Percentiles rank a stretch among this genome's conserved stretches.
These are phyloP conservation scores for Xenops minutus DNA, from an alignment of 2,797 vertebrate genomes.

Conservation along the genomic window DNA sequence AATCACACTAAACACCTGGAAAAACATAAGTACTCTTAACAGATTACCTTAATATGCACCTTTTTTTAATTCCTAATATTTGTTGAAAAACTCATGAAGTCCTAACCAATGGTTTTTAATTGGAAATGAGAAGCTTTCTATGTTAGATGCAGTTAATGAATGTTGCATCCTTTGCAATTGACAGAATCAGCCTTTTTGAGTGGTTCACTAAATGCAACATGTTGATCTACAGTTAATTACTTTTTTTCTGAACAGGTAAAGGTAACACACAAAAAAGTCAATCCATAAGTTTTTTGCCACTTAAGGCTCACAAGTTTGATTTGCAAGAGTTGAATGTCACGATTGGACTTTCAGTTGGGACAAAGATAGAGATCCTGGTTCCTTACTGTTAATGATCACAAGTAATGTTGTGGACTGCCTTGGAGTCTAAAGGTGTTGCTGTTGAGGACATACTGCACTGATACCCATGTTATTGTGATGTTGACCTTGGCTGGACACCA, in stretches of 20 bases:
- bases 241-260: background rate
- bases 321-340: background rate
- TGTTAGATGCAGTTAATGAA: background rate
- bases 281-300: background rate
- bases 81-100: constrained; percentile 41
- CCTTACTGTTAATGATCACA: background rate
- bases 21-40: constrained; percentile 57
- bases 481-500: background rate
- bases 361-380: background rate
- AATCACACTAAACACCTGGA: constrained; percentile 68
- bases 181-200: background rate
- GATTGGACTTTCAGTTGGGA: background rate
- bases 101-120: background rate
- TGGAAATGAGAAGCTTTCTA: background rate
- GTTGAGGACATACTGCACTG: too few relatives aligned
- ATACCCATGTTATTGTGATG: rapidly evolving
- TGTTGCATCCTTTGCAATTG: background rate
- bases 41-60: constrained; percentile 38
- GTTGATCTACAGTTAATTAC: background rate
- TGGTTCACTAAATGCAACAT: background rate
- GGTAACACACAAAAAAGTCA: background rate
- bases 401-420: background rate
- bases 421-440: background rate
- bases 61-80: constrained; percentile 17
- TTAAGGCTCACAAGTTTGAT: background rate